Percentiles rank a stretch among this genome's conserved stretches.
Conservation (phyloP, 2,888 invertebrate species). For the Heliconius ethilla region DNA sequence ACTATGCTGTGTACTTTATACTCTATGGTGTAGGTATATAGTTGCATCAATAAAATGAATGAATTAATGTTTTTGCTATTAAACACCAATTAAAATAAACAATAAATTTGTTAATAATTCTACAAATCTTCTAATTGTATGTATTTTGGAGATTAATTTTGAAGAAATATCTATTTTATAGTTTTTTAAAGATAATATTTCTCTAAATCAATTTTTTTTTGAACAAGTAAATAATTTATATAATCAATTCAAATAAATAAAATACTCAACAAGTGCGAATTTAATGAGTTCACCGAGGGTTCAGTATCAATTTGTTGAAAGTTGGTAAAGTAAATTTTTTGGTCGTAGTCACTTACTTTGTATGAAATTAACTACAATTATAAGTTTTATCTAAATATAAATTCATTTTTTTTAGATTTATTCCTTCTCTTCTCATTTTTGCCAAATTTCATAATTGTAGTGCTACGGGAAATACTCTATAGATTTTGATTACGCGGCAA, state of each 20-base stretch:
- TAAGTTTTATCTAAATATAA: too few relatives aligned
- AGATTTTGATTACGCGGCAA: too few relatives aligned
- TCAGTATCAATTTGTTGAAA: too few relatives aligned
- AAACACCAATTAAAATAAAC: background rate
- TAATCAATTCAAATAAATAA: background rate
- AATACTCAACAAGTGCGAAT: background rate
- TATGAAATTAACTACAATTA: too few relatives aligned
- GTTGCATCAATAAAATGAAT: background rate
- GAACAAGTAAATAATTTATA: background rate
- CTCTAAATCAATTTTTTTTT: background rate
- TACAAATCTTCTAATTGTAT: background rate
- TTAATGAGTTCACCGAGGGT: too few relatives aligned
- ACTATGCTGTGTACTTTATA: background rate
- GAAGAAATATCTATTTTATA: background rate
- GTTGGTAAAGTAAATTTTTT: too few relatives aligned
- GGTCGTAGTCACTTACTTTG: too few relatives aligned
- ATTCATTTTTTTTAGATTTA: too few relatives aligned
- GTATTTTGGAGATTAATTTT: background rate
- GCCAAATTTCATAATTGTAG: too few relatives aligned
- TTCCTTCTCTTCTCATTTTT: too few relatives aligned
- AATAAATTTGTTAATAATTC: background rate
- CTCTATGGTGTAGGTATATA: background rate
- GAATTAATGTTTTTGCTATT: background rate
- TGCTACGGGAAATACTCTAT: too few relatives aligned
- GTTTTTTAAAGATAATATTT: background rate